Conservation (phyloP, 2,113 vertebrate genomes). For the Opisthocomus hoazin region DNA sequence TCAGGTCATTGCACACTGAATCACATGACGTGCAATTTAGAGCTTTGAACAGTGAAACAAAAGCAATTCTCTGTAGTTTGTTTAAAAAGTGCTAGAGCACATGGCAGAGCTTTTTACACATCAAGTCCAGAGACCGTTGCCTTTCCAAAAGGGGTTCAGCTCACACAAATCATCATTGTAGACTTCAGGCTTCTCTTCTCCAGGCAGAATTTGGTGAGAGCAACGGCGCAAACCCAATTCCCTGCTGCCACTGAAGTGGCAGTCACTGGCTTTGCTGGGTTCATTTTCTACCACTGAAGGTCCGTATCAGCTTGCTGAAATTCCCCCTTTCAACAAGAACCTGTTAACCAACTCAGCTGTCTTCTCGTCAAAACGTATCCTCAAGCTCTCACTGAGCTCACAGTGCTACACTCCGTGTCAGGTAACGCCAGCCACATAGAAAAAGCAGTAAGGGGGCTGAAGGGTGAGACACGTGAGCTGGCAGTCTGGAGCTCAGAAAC, state of each 20-base stretch:
- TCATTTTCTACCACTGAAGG: background rate
- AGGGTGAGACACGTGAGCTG: background rate
- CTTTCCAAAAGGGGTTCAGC: background rate
- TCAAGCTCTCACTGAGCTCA: background rate
- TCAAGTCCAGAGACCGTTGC: background rate
- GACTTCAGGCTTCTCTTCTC: background rate
- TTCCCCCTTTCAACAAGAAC: background rate
- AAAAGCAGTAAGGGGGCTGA: background rate
- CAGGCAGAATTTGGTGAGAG: accelerated
- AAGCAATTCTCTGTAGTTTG: background rate
- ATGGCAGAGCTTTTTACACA: background rate
- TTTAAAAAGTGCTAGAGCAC: background rate
- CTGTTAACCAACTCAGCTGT: background rate
- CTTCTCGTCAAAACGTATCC: background rate
- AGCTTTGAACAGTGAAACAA: background rate
- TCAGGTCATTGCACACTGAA: background rate
- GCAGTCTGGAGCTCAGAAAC: background rate
- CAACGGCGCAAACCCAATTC: background rate
- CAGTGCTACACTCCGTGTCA: background rate
- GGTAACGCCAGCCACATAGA: background rate
- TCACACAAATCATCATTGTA: background rate
- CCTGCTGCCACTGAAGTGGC: background rate
- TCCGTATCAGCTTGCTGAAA: background rate
- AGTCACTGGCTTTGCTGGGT: background rate
- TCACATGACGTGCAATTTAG: background rate